These are phyloP conservation scores for Chloroclystis v-ata DNA, from an alignment of 2,888 invertebrate genomes.

Conservation along the genomic window DNA sequence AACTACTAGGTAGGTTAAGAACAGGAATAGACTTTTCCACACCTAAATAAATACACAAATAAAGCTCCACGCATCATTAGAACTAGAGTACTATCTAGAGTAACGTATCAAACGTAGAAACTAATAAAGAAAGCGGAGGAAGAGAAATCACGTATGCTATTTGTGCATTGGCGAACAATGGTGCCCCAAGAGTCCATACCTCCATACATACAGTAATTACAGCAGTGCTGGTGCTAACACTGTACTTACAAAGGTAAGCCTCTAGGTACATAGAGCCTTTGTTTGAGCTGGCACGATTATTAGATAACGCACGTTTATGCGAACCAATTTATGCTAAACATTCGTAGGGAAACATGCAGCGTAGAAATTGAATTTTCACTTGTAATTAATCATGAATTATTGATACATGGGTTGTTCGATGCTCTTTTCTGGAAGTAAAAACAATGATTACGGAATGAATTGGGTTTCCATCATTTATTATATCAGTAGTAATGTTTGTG, in stretches of 20 bases:
- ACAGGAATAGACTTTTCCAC: too few species aligned
- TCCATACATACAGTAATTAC: background rate
- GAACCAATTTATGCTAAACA: slow-evolving; percentile 3
- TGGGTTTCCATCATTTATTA: too few species aligned
- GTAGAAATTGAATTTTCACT: too few species aligned
- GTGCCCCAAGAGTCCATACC: slow-evolving; percentile 38
- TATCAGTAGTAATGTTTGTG: too few species aligned
- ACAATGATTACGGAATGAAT: too few species aligned
- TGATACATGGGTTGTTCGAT: too few species aligned
- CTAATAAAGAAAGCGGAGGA: slow-evolving; percentile 42
- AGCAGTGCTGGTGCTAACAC: background rate
- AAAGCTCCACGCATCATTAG: too few species aligned
- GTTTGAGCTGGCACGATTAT: slow-evolving; percentile 30
- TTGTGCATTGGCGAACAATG: slow-evolving; percentile 48
- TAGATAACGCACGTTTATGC: slow-evolving; percentile 12
- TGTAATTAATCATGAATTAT: too few species aligned
- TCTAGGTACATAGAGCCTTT: slow-evolving; percentile 45
- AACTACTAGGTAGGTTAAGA: too few species aligned
- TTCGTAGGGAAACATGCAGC: background rate
- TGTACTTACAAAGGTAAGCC: slow-evolving; percentile 20
- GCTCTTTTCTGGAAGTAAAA: too few species aligned
- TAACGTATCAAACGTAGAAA: slow-evolving; percentile 3
- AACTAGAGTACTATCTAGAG: too few species aligned
- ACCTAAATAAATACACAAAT: too few species aligned
- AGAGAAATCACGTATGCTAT: slow-evolving; percentile 45